Percentiles rank a stretch among this genome's conserved stretches.
Evolutionary conservation across 2,888 invertebrate genomes (phyloP).

Genomic region (Mesochorus sp.): DNA sequence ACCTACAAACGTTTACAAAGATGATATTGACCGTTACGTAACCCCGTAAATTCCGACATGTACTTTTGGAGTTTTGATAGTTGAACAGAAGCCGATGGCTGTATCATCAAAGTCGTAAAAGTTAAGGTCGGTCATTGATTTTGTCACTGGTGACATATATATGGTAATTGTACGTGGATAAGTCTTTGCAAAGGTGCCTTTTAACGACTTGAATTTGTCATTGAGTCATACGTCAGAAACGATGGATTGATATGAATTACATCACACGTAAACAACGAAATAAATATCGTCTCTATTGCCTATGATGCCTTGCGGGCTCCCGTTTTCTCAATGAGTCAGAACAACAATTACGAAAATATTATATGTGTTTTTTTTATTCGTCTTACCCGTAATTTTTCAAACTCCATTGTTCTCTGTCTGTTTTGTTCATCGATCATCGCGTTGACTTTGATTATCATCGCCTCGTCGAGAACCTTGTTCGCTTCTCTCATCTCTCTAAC

Average conservation of each 20-base stretch:
- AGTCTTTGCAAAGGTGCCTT: slow-evolving; percentile 3
- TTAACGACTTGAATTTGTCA: slow-evolving; percentile 42
- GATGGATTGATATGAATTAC: slow-evolving; percentile 1
- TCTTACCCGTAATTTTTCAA: slow-evolving; percentile 76
- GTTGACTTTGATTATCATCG: slow-evolving; percentile 76
- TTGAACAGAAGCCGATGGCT: background rate
- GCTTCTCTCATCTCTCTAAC: slow-evolving; percentile 80
- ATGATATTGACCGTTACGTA: too few species aligned
- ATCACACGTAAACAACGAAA: slow-evolving; percentile 29
- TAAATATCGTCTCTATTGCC: background rate
- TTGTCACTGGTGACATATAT: background rate
- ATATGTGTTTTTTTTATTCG: background rate
- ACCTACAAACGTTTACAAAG: too few species aligned
- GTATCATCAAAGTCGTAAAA: slow-evolving; percentile 51
- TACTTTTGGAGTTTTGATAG: too few species aligned
- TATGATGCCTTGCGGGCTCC: background rate
- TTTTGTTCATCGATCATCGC: slow-evolving; percentile 75
- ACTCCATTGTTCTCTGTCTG: slow-evolving; percentile 70
- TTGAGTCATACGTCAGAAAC: slow-evolving; percentile 21
- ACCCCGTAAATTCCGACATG: too few species aligned
- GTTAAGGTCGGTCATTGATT: background rate
- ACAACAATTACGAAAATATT: background rate
- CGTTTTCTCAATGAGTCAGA: slow-evolving; percentile 8
- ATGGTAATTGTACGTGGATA: slow-evolving; percentile 28
- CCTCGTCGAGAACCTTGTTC: slow-evolving; percentile 77